Conservation (phyloP, 2,888 invertebrate genomes). For the Lysandra bellargus region DNA sequence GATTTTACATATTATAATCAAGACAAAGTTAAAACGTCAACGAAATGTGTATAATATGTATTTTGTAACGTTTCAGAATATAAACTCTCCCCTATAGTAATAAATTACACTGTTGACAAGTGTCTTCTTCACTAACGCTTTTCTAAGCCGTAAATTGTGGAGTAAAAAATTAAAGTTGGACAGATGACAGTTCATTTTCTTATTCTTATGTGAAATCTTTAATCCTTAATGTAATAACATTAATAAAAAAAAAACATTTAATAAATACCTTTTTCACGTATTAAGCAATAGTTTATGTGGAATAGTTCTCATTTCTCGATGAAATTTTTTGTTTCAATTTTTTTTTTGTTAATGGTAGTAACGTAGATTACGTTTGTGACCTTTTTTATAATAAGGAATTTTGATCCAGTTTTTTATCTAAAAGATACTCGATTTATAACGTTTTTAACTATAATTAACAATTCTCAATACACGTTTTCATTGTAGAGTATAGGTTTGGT, state of each 20-base stretch:
- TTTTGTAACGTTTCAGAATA: not conserved
- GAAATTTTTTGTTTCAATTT: too few relatives aligned
- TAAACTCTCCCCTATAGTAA: conserved; percentile 4
- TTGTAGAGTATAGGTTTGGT: not conserved
- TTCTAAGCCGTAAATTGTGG: not conserved
- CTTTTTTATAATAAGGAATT: too few relatives aligned
- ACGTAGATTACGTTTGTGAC: too few relatives aligned
- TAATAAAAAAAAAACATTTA: too few relatives aligned
- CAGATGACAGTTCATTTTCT: not conserved
- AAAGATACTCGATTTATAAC: too few relatives aligned
- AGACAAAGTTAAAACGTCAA: not conserved
- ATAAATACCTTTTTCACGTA: too few relatives aligned
- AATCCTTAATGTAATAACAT: too few relatives aligned
- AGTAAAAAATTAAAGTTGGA: conserved; percentile 1
- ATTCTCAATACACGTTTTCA: not conserved
- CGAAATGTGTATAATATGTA: not conserved
- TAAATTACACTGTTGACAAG: conserved; percentile 14
- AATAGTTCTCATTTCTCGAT: too few relatives aligned
- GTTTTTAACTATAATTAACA: too few relatives aligned
- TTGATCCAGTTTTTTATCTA: too few relatives aligned
- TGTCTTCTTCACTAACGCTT: conserved; percentile 19
- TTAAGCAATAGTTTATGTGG: too few relatives aligned
- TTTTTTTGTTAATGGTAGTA: too few relatives aligned
- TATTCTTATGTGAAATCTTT: not conserved
- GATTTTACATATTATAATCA: not conserved